Evolutionary conservation across 2,888 invertebrate species (phyloP).

Genomic region (Apodemia hepburni): DNA sequence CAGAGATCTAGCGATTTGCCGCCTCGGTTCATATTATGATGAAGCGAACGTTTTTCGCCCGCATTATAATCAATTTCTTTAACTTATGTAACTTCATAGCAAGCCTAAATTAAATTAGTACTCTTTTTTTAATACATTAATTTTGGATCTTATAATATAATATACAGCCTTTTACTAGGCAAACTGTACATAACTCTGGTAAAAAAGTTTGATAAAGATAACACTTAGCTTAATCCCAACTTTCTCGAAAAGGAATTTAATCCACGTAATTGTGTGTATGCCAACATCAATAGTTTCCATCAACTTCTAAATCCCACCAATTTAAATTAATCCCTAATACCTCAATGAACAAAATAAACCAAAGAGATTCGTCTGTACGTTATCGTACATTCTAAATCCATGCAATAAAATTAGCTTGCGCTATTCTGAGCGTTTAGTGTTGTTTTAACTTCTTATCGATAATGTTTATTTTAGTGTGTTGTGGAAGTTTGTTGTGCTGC

Average conservation of each 20-base stretch:
- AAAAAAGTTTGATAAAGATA: too few species aligned
- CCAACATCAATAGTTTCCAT: neutral
- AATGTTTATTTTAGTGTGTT: conserved; percentile 28
- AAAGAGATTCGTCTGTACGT: conserved; percentile 48
- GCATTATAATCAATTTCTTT: too few species aligned
- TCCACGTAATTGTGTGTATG: conserved; percentile 1
- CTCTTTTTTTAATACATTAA: too few species aligned
- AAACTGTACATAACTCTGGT: too few species aligned
- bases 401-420: conserved; percentile 66
- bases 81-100: too few species aligned
- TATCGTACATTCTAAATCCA: conserved; percentile 61
- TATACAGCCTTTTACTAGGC: too few species aligned
- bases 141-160: too few species aligned
- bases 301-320: conserved; percentile 22
- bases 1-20: too few species aligned
- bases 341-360: conserved; percentile 33
- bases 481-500: neutral
- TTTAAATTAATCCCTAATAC: conserved; percentile 32
- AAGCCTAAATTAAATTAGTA: too few species aligned
- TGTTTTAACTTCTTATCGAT: conserved; percentile 34
- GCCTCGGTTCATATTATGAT: too few species aligned
- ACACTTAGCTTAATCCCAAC: neutral
- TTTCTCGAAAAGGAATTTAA: neutral
- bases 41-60: too few species aligned
- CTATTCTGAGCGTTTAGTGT: conserved; percentile 46